These are phyloP conservation scores for Rhyzopertha dominica DNA, from an alignment of 1,140 invertebrate genomes.

Conservation along the genomic window DNA sequence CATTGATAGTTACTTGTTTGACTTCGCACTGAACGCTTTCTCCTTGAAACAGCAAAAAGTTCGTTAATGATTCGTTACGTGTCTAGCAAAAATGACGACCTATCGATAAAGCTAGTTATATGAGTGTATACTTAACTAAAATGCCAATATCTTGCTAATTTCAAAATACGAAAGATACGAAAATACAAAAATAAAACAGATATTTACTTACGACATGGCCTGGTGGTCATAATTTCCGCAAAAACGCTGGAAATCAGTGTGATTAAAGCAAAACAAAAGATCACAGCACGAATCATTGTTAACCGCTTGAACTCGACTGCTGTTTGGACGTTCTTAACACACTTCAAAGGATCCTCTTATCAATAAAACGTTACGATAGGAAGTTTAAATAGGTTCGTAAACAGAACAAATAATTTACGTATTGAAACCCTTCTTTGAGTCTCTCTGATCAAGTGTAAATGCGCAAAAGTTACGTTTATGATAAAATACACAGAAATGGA, in stretches of 20 bases:
- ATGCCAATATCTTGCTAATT: neutral
- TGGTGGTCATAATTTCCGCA: neutral
- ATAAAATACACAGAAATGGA: too few relatives aligned
- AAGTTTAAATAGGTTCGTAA: neutral
- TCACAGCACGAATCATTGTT: neutral
- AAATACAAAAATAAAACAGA: neutral
- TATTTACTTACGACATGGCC: neutral
- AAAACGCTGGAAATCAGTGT: neutral
- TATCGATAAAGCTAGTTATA: neutral
- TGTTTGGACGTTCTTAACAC: neutral
- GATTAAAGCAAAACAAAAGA: neutral
- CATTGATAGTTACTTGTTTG: constrained; percentile 16
- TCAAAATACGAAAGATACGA: neutral
- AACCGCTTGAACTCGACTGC: too few relatives aligned
- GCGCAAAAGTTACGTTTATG: too few relatives aligned
- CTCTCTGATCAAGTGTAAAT: too few relatives aligned
- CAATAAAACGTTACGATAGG: neutral
- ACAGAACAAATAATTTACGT: too few relatives aligned
- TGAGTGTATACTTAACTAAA: neutral
- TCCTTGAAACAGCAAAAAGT: constrained; percentile 8
- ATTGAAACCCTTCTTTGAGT: too few relatives aligned
- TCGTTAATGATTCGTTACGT: neutral
- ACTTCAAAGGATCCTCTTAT: neutral
- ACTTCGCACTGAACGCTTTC: constrained; percentile 11
- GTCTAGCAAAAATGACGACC: neutral